Base-by-base conservation (phyloP, 2,113 vertebrate species). In the Phylloscopus trochiloides region DNA sequence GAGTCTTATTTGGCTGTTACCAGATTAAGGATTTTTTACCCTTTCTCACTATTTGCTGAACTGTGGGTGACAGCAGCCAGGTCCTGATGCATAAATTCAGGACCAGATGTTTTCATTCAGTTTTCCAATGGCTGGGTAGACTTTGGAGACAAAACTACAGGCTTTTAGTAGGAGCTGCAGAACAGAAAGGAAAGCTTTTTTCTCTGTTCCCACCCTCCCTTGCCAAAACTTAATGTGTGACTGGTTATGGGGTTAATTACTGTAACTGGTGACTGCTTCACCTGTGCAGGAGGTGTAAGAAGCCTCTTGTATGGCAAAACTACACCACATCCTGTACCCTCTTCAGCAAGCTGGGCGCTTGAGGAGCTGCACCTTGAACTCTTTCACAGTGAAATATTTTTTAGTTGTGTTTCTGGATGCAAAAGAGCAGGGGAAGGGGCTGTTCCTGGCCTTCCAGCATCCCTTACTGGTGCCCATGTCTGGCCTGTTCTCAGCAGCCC, bases 391-490 rank as follows among this genome's bases (percentile, higher is more conserved):
- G 19, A 31, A 54, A 6, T 4, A 4, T 2, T 25, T 65, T 76
- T 26, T 47, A 28, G 22, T 24, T 55, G 59, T 42, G 59, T 42
- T 80, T 40, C 47, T 74, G 68, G 72, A 6, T n/a, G 45, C 1
- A 0, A 40, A 71, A 48, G 25, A 28, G 36, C 16, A 16, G 61
- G 72, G 62, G 24, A 1, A 48, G 63, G 4, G 80, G 59, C 54
- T 50, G 38, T 18, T 28, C 1, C 10, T 11, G 40, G 34, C 57
- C 17, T 52, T 26, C 8, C 32, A 9, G 63, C 38, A 9, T 29
- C 73, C 55, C 42, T 38, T 14, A 2, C 45, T 81, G 71, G 19
- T 19, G 5, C 17, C 0, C 0, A 1, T 10, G 45, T 36, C 10
- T 1, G 36, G 25, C 36, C 52, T 10, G 1, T 61, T 36, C 18